Percentiles rank a stretch among this genome's conserved stretches.
These are phyloP conservation scores for Aradus depressus DNA, from an alignment of 2,888 invertebrate species.

Conservation along the genomic window DNA sequence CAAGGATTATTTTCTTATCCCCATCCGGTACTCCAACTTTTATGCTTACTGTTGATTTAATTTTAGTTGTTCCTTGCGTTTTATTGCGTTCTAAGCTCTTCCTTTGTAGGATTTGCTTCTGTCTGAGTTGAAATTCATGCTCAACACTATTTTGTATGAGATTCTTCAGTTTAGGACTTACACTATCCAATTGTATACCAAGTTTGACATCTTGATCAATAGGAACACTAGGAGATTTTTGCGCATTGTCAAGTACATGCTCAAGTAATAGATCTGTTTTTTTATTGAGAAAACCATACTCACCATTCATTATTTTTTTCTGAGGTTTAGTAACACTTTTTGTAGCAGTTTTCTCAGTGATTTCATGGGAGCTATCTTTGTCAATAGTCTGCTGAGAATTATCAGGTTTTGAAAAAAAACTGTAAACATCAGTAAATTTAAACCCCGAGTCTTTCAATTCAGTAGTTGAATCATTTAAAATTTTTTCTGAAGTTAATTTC, in stretches of 20 bases:
- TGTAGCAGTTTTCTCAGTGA: background rate
- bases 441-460: background rate
- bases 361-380: background rate
- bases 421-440: background rate
- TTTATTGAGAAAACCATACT: background rate
- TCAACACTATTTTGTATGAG: constrained; percentile 22
- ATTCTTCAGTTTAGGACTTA: constrained; percentile 25
- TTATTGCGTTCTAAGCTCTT: constrained; percentile 1
- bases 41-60: constrained; percentile 7
- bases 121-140: constrained; percentile 22
- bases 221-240: constrained; percentile 1
- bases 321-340: background rate
- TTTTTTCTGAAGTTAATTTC: constrained; percentile 7
- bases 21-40: background rate
- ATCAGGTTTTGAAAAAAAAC: background rate
- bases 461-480: background rate
- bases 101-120: constrained; percentile 11
- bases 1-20: background rate
- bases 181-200: constrained; percentile 16
- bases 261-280: background rate
- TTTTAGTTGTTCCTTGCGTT: background rate
- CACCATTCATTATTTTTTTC: background rate
- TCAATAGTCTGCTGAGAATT: no score
- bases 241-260: background rate
- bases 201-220: constrained; percentile 8